Evolutionary conservation across 2,888 invertebrate species (phyloP).

Genomic region (Aplocera efformata): DNA sequence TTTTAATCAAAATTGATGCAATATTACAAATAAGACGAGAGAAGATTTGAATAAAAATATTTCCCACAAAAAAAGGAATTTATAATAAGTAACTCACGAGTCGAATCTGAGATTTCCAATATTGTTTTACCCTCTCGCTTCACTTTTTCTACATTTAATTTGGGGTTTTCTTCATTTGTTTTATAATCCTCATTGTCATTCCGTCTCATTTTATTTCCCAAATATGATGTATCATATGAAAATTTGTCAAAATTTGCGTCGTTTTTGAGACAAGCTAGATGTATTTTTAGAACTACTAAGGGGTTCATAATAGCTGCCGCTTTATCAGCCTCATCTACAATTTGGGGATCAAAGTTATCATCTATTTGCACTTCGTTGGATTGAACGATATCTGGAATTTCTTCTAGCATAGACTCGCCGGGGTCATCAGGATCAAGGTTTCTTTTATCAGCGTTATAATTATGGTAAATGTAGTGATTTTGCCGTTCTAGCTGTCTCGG

Average conservation of each 20-base stretch:
- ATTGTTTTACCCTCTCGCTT: conserved; percentile 46
- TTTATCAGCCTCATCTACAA: conserved; percentile 36
- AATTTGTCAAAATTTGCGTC: conserved; percentile 33
- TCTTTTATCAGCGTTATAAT: conserved; percentile 39
- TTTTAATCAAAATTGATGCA: no score
- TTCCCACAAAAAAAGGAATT: no score
- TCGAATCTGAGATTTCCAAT: conserved; percentile 32
- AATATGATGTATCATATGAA: conserved; percentile 29
- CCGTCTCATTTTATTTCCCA: conserved; percentile 34
- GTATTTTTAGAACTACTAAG: conserved; percentile 61
- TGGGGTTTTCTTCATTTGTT: conserved; percentile 40
- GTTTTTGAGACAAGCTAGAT: conserved; percentile 52
- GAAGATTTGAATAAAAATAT: no score
- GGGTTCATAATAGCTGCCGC: conserved; percentile 49
- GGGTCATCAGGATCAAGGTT: conserved; percentile 45
- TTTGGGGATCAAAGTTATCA: conserved; percentile 38
- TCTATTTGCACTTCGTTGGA: conserved; percentile 44
- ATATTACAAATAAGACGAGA: no score
- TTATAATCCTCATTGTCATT: conserved; percentile 30
- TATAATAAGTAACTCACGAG: conserved; percentile 30
- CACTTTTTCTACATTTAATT: conserved; percentile 41
- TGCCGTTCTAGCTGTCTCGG: conserved; percentile 67
- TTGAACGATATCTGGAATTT: conserved; percentile 31
- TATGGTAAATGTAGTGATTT: conserved; percentile 43
- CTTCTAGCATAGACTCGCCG: conserved; percentile 33